A percentile compares a stretch with the other conserved stretches of the same genome.
Evolutionary conservation across 2,888 invertebrate species (phyloP).

Genomic region (Bombylius major): DNA sequence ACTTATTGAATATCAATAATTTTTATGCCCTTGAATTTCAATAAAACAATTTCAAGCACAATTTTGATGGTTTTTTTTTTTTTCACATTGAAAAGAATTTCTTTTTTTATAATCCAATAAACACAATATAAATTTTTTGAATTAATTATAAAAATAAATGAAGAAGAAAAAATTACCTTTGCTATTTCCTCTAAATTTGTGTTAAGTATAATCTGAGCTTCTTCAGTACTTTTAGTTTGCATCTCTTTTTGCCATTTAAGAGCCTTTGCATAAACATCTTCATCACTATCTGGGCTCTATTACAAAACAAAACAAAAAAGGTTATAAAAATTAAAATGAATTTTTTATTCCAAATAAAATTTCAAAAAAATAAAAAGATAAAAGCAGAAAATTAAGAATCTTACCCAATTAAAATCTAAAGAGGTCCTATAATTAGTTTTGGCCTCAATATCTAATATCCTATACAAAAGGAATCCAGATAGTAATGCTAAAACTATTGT

Average conservation of each 20-base stretch:
- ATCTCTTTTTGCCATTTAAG: constrained; percentile 56
- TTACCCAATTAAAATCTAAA: constrained; percentile 34
- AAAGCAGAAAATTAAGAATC: constrained; percentile 2
- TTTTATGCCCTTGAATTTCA: too few species aligned
- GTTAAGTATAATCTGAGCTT: constrained; percentile 60
- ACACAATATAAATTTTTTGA: not conserved
- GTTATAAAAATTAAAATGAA: not conserved
- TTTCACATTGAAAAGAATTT: too few species aligned
- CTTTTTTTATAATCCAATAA: too few species aligned
- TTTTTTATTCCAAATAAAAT: too few species aligned
- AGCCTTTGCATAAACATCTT: constrained; percentile 51
- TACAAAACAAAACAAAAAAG: not conserved
- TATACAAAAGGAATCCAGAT: constrained; percentile 32
- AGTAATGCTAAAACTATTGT: constrained; percentile 30
- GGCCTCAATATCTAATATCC: constrained; percentile 34
- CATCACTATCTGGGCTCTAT: constrained; percentile 39
- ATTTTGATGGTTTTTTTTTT: too few species aligned
- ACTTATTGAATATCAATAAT: too few species aligned
- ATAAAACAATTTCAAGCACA: not conserved
- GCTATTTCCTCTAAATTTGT: constrained; percentile 69
- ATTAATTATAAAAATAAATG: not conserved
- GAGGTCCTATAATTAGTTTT: constrained; percentile 31
- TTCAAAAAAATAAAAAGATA: not conserved
- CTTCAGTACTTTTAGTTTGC: constrained; percentile 57
- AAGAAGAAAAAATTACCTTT: constrained; percentile 43